These are phyloP conservation scores for Paracyprichromis sp. DNA, from an alignment of 2,113 vertebrate genomes.

Conservation along the genomic window DNA sequence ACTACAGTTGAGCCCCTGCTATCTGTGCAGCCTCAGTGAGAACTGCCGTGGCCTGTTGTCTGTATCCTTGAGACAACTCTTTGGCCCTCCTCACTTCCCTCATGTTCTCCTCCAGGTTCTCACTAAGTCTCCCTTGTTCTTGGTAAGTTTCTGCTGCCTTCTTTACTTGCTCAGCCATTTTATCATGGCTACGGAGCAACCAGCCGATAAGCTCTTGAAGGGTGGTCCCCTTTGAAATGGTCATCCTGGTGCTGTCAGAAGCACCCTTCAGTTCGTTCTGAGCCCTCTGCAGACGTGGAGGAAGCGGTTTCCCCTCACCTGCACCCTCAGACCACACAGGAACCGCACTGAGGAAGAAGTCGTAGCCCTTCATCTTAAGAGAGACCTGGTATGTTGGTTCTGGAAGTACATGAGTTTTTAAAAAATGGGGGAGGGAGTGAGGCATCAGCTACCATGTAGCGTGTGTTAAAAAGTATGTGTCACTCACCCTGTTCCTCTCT, in stretches of 20 bases:
- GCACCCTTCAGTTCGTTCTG: conserved; percentile 51
- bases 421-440: neutral
- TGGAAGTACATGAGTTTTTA: neutral
- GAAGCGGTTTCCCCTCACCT: neutral
- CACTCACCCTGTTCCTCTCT: conserved; percentile 56
- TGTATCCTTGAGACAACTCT: conserved; percentile 48
- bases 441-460: neutral
- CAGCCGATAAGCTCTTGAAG: conserved; percentile 51
- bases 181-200: conserved; percentile 47
- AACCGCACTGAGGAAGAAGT: conserved; percentile 64
- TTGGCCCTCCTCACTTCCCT: conserved; percentile 55
- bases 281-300: conserved; percentile 44
- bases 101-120: conserved; percentile 63
- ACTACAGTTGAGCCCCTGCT: conserved; percentile 40
- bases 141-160: conserved; percentile 27
- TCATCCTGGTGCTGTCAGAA: conserved; percentile 47
- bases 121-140: conserved; percentile 46
- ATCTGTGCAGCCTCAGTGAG: conserved; percentile 57
- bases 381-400: conserved; percentile 41
- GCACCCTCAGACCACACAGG: conserved; percentile 11
- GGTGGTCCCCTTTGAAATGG: conserved; percentile 38
- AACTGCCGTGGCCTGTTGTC: conserved; percentile 44
- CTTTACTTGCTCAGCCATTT: conserved; percentile 37
- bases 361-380: conserved; percentile 62
- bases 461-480: neutral